Percentiles rank a stretch among this genome's conserved stretches.
Evolutionary conservation across 92 coral and sea anemone species (phyloP).

Genomic region (Desmophyllum pertusum): DNA sequence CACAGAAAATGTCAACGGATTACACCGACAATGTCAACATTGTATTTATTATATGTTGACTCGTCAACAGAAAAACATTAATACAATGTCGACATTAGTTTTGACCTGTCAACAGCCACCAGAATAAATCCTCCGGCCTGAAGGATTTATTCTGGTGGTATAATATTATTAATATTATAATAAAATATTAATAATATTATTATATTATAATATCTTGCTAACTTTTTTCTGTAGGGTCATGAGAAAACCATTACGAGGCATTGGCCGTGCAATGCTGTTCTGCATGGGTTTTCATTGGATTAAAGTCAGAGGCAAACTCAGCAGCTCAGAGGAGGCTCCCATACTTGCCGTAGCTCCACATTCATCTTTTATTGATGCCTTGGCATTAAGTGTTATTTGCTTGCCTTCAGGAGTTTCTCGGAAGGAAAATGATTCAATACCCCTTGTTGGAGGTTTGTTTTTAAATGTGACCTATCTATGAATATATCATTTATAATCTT

Average conservation of each 20-base stretch:
- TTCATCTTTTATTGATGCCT: slow-evolving; percentile 76
- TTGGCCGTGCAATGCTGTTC: slow-evolving; percentile 79
- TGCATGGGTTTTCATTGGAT: slow-evolving; percentile 85
- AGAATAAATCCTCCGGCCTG: no score
- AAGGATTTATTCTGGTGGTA: no score
- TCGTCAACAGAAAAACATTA: no score
- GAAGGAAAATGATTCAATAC: slow-evolving; percentile 77
- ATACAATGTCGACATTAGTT: no score
- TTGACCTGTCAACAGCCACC: no score
- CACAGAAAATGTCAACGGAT: no score
- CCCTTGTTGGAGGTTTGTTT: slow-evolving; percentile 73
- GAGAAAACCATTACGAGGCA: slow-evolving; percentile 59
- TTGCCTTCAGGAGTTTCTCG: slow-evolving; percentile 70
- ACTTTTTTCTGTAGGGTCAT: slow-evolving; percentile 29
- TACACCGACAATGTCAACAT: no score
- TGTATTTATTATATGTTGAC: no score
- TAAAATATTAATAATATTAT: no score
- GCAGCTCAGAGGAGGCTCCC: slow-evolving; percentile 77
- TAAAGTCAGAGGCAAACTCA: slow-evolving; percentile 72
- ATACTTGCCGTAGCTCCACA: slow-evolving; percentile 79
- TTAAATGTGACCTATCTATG: no score
- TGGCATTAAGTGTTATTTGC: slow-evolving; percentile 69
- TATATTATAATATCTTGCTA: not conserved
- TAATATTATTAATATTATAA: no score
- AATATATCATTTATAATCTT: no score